These are phyloP conservation scores for Drosophila diplacantha DNA, from an alignment of 2,888 invertebrate species.

Conservation along the genomic window DNA sequence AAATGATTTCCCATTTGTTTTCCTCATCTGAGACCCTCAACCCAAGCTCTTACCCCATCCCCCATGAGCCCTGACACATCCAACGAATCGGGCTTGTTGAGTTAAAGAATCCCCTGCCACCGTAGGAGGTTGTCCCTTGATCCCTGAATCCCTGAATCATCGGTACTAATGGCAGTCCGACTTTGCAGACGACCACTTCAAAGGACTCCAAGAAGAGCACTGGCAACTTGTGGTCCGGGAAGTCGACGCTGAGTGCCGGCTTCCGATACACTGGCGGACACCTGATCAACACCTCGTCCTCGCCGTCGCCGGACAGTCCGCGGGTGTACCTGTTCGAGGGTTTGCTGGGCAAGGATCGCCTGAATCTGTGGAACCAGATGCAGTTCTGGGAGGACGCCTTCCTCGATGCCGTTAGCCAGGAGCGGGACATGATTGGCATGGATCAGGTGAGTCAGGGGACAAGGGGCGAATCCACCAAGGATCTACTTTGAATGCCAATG, in stretches of 20 bases:
- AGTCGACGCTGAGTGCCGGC: slow-evolving; percentile 91
- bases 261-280: slow-evolving; percentile 92
- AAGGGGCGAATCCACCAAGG: background rate
- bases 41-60: background rate
- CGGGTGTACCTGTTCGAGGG: slow-evolving; percentile 96
- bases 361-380: slow-evolving; percentile 98
- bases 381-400: slow-evolving; percentile 99
- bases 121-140: background rate
- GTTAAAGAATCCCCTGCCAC: background rate
- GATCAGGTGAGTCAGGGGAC: slow-evolving; percentile 83
- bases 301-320: slow-evolving; percentile 90
- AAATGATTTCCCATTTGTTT: too few species aligned
- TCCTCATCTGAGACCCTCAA: too few species aligned
- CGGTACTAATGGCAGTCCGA: background rate
- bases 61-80: background rate
- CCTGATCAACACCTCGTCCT: slow-evolving; percentile 88
- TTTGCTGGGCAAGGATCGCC: slow-evolving; percentile 82
- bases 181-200: slow-evolving; percentile 76
- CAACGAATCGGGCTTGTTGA: background rate
- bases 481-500: background rate
- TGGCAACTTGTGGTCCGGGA: slow-evolving; percentile 94
- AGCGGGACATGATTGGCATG: slow-evolving; percentile 99
- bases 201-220: slow-evolving; percentile 87
- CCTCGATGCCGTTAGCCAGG: slow-evolving; percentile 97
- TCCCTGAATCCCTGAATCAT: background rate